Evolutionary conservation across 2,888 invertebrate species (phyloP).

Genomic region (Eulithis prunata): DNA sequence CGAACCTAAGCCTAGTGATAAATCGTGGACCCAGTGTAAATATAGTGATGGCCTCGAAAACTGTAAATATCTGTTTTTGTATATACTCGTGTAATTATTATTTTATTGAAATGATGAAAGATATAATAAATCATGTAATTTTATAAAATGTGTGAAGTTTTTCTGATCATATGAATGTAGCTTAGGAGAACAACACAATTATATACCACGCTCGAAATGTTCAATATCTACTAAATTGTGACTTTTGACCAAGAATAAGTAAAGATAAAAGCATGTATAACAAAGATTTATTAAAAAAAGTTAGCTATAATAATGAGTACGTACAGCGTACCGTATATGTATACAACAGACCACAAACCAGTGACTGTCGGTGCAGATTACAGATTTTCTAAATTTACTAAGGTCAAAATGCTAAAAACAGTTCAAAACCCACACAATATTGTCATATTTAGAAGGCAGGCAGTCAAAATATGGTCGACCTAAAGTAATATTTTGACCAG

Average conservation of each 20-base stretch:
- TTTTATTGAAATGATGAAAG: constrained; percentile 79
- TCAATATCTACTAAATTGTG: background rate
- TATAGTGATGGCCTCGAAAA: constrained; percentile 80
- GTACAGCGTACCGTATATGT: no score
- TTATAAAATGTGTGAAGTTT: constrained; percentile 48
- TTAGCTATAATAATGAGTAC: no score
- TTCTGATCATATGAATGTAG: constrained; percentile 1
- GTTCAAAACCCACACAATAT: no score
- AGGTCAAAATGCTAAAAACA: no score
- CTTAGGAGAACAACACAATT: no score
- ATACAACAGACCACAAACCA: no score
- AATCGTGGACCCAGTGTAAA: constrained; percentile 82
- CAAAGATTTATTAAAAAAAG: no score
- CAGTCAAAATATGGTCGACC: background rate
- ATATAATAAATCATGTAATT: constrained; percentile 80
- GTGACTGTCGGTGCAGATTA: no score
- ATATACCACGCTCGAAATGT: background rate
- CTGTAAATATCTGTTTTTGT: constrained; percentile 80
- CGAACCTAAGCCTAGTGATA: constrained; percentile 77
- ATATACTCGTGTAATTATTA: constrained; percentile 83
- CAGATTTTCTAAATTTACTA: no score
- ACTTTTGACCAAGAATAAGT: no score
- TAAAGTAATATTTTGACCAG: constrained; percentile 12
- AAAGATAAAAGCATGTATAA: no score
- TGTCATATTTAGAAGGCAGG: background rate